These are phyloP conservation scores for Mixornis gularis DNA, from an alignment of 2,113 vertebrate genomes.

Conservation along the genomic window DNA sequence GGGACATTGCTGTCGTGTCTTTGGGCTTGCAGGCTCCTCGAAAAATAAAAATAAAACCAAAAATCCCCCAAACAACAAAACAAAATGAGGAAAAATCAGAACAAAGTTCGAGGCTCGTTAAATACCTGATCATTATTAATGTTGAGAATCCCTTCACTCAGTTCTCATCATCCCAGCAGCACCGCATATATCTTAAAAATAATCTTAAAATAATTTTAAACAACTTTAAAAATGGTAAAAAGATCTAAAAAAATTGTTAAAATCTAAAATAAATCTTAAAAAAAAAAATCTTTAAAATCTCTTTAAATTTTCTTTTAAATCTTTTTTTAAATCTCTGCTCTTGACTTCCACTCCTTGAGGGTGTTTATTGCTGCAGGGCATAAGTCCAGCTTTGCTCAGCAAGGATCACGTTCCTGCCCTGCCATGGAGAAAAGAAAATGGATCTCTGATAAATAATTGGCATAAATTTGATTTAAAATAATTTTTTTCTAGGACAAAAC, in stretches of 20 bases:
- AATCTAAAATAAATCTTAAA: background rate
- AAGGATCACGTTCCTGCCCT: rapidly evolving
- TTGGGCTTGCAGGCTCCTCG: background rate
- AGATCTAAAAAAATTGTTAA: too few species aligned
- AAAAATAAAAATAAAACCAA: background rate
- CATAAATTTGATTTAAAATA: background rate
- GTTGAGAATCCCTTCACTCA: rapidly evolving
- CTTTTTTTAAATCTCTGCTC: rapidly evolving
- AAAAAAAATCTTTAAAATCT: too few species aligned
- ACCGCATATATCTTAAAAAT: background rate
- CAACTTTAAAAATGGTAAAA: background rate
- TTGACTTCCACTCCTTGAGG: background rate
- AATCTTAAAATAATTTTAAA: background rate
- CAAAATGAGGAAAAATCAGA: rapidly evolving
- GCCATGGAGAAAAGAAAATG: rapidly evolving
- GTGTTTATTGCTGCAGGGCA: background rate
- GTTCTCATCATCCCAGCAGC: background rate
- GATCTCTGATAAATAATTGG: background rate
- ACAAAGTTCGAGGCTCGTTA: background rate
- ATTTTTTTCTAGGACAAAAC: background rate
- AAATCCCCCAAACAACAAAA: background rate
- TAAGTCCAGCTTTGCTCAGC: background rate
- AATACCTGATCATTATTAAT: background rate
- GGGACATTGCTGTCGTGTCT: background rate
- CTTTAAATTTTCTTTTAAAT: background rate